Evolutionary conservation across 2,113 vertebrate species (phyloP).

Genomic region (Dromas ardeola): DNA sequence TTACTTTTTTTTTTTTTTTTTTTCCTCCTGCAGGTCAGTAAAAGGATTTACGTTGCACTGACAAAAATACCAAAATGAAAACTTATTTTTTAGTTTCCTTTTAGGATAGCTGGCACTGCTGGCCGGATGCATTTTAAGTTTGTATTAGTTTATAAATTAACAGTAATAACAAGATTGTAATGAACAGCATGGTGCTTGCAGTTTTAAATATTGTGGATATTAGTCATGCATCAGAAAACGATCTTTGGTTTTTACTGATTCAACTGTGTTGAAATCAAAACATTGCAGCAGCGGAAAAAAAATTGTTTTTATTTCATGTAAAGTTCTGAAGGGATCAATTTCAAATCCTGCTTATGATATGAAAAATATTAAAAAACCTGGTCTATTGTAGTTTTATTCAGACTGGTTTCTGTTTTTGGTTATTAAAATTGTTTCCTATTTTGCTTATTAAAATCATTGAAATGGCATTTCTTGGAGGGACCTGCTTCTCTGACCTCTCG

Average conservation of each 20-base stretch:
- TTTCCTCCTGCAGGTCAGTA: constrained; percentile 96
- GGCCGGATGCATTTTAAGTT: constrained; percentile 98
- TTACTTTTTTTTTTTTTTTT: constrained; percentile 82
- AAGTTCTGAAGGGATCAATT: constrained; percentile 95
- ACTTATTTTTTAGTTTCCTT: constrained; percentile 90
- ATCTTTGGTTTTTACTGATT: constrained; percentile 96
- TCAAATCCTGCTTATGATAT: constrained; percentile 99
- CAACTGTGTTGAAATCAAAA: constrained; percentile 99
- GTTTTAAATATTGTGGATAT: constrained; percentile 97
- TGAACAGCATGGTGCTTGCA: constrained; percentile 99
- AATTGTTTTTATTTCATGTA: constrained; percentile 96
- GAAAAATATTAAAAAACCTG: constrained; percentile 95
- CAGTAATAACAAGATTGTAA: constrained; percentile 93
- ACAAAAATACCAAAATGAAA: constrained; percentile 95
- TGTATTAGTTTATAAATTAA: constrained; percentile 99
- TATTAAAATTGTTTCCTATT: constrained; percentile 99
- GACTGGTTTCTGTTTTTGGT: constrained; percentile 99
- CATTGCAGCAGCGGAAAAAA: constrained; percentile 91
- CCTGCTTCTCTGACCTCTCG: constrained; percentile 54
- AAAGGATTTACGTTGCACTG: constrained; percentile 93
- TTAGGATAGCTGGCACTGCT: constrained; percentile 97
- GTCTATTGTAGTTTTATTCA: constrained; percentile 99
- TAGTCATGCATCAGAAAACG: constrained; percentile 93
- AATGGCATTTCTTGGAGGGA: constrained; percentile 89
- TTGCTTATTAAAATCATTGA: constrained; percentile 99